Base-by-base conservation (phyloP, 1,140 invertebrate genomes). In the Meloidogyne exigua region DNA sequence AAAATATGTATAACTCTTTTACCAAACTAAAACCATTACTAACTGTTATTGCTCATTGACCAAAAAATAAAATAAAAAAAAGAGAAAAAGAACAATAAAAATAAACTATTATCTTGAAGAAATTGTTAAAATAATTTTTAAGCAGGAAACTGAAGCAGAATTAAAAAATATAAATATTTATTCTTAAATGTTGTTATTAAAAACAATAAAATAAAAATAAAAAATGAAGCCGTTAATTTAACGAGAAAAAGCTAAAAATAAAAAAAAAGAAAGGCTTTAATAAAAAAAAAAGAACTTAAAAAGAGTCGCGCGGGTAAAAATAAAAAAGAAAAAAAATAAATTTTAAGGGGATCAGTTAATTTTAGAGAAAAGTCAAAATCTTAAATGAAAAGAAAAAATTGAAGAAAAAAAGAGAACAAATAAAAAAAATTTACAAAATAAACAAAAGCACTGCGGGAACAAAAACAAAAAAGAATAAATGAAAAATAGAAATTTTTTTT, bases 341-440 rank as follows among this genome's bases (percentile, higher is more conserved):
- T n/a, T 57, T 57, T 4, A 7, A n/a, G 18, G 49, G 49, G 49
- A 57, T 57, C 49, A 57, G 49, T 57, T 57, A 57, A n/a, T 57
- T 57, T 57, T n/a, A n/a, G 18, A n/a, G 18, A n/a, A n/a, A 57
- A 57, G 18, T n/a, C 18, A 57, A 57, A 57, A 57, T 7, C 1
- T 57, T n/a, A n/a, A n/a, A n/a, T 9, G n/a, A n/a, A 57, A n/a
- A n/a, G 49, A n/a, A 57, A 18, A 57, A 57, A 57, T n/a, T n/a
- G 7, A n/a, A 57, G 9, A 3, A n/a, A 57, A 44, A 44, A 44
- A 44, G 15, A 57, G 49, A 57, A 57, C 49, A 57, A 57, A 57
- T 57, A 57, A 57, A 57, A 44, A 49, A 57, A 57, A 49, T 49
- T 57, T 57, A 57, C 49, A 57, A 57, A 57, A 57, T 57, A 57